Evolutionary conservation across 2,113 vertebrate species (phyloP), one percentile per base, ranked within the genome.

Genomic region (Cyprinus carpio): DNA sequence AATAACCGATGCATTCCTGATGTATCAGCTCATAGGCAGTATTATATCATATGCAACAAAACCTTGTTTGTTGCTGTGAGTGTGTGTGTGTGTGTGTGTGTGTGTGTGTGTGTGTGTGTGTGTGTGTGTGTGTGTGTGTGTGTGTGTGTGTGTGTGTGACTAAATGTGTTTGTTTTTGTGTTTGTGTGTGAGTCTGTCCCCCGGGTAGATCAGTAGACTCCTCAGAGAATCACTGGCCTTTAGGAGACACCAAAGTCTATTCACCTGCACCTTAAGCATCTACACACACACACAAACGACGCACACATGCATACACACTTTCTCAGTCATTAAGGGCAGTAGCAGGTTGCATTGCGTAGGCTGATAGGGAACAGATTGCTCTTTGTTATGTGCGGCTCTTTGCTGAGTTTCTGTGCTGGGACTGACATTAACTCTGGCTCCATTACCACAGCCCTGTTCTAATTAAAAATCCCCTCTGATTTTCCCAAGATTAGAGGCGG

Each of bases 401-500:
- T 75, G 84, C 84, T 86, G 89, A 91, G 81, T 92, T 87, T 81
- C 75, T 84, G 89, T 90, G 89, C 78, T 81, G 88, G 90, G 92
- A 91, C 89, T 92, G 90, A 88, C 90, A 93, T 94, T 93, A 91
- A 89, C 86, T 89, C 49, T 85, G 89, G 78, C 91, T 93, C 92
- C 82, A 90, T 94, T 93, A 90, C 92, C 87, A 31, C 91, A 93
- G 94, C 93, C 86, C 91, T 87, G 91, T 91, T 93, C 93, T 95
- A 94, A 95, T 95, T 94, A 94, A 94, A 95, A 93, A 93, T 91
- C 84, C 20, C 87, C 84, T 90, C 90, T 93, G 88, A 92, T 90
- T 89, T 92, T 91, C 90, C 90, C 88, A 91, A 92, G 92, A 93
- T 92, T 91, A 92, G 88, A 78, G 79, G 90, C 90, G 90, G 90